Evolutionary conservation across 53 echinoderm and acorn worm genomes (phyloP).

Genomic region (Temnopleurus reevesii): DNA sequence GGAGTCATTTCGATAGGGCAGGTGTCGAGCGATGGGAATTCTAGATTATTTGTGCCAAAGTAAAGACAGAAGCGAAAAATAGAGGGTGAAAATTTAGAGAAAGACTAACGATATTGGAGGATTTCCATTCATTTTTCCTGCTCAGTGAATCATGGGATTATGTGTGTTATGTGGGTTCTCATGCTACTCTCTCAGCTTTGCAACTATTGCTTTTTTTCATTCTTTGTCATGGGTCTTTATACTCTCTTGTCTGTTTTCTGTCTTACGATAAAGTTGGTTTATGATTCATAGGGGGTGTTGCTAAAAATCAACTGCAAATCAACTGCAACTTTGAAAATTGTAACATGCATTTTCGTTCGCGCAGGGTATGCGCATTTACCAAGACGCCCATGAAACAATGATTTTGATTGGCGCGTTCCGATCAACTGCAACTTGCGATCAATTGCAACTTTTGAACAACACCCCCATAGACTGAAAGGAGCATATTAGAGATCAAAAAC

Average conservation of each 20-base stretch:
- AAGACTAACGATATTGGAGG: background rate
- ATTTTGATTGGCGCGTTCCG: too few relatives aligned
- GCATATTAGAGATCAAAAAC: too few relatives aligned
- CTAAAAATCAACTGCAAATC: too few relatives aligned
- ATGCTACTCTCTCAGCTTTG: background rate
- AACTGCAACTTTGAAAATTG: too few relatives aligned
- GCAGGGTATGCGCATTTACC: too few relatives aligned
- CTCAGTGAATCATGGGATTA: background rate
- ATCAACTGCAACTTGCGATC: too few relatives aligned
- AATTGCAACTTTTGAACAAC: too few relatives aligned
- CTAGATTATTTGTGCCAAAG: background rate
- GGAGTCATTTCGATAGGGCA: background rate
- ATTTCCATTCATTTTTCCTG: constrained; percentile 1
- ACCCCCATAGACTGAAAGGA: too few relatives aligned
- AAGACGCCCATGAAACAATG: too few relatives aligned
- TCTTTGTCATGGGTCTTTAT: too few relatives aligned
- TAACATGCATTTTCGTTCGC: too few relatives aligned
- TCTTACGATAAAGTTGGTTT: background rate
- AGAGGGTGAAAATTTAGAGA: background rate
- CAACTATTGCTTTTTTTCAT: constrained; percentile 38
- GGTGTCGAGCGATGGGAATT: background rate
- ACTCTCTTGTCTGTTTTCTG: background rate
- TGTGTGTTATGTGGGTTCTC: background rate
- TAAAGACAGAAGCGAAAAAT: background rate
- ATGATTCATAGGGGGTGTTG: background rate